Evolutionary conservation across 2,113 vertebrate genomes (phyloP).

Genomic region (Odontophorus gujanensis): DNA sequence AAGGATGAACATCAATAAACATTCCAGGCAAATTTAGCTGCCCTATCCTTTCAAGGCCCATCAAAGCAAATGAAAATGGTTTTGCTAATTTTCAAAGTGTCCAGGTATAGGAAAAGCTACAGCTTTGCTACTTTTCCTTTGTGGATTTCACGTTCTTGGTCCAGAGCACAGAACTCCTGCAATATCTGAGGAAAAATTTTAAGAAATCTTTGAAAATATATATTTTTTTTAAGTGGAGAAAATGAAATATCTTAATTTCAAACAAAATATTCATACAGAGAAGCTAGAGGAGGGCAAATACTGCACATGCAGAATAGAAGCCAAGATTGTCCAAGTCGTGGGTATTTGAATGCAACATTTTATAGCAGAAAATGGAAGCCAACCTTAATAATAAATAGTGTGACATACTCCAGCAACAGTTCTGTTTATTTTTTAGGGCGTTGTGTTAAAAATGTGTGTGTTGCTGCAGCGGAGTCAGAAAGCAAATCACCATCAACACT

Average conservation of each 20-base stretch:
- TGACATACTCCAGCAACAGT: background rate
- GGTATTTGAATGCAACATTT: background rate
- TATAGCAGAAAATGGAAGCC: background rate
- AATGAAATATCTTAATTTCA: background rate
- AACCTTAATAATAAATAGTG: background rate
- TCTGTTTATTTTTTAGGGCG: background rate
- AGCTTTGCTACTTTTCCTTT: background rate
- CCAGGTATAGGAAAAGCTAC: background rate
- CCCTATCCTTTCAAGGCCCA: background rate
- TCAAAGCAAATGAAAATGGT: background rate
- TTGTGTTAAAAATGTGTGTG: rapidly evolving
- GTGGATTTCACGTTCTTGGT: background rate
- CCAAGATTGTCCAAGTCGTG: background rate
- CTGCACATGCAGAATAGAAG: background rate
- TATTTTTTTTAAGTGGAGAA: background rate
- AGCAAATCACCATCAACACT: background rate
- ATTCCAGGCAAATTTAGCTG: background rate
- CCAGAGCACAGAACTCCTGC: background rate
- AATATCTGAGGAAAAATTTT: background rate
- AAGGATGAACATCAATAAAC: background rate
- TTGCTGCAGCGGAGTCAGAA: background rate
- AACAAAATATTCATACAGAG: background rate
- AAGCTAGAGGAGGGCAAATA: background rate
- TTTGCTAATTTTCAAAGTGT: background rate
- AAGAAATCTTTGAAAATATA: background rate